Evolutionary conservation across 2,797 vertebrate genomes (phyloP), one percentile per base, ranked within the genome.

Genomic region (Dendrocincla fuliginosa): DNA sequence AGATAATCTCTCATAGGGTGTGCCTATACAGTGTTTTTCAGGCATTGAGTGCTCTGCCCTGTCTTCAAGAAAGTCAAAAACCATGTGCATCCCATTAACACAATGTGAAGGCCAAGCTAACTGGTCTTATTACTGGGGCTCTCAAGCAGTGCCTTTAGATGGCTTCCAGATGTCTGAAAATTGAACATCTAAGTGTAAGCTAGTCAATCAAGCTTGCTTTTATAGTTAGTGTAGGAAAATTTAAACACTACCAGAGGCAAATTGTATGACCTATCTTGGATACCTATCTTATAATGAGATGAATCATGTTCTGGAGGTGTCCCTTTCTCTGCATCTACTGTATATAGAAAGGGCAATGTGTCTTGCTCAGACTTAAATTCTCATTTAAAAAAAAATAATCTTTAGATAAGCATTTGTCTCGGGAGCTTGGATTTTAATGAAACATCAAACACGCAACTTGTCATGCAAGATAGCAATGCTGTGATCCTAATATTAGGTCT

Each of bases 281-380:
- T 91, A 28, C 46, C 65, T 94, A 95, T 96, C 93, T 88, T 64
- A 83, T 27, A 56, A 77, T 61, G 49, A 86, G 69, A 75, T 92
- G 68, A 96, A 88, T 95, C 87, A 90, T 53, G n/a, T 94, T 92
- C 77, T 94, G 63, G 44, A 93, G 91, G n/a, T 93, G 87, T 82
- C 63, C 96, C 46, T 74, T 91, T 77, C 82, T 76, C 44, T 87
- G 7, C 30, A 35, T 68, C 76, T 74, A 56, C 52, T 64, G 35
- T 12, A 46, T 50, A 77, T 28, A 64, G 37, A 89, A 64, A 93
- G 30, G 44, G n/a, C 37, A 85, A 76, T 3, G 1, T 53, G 32
- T 63, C 91, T 90, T 5, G 0, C 32, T 82, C 35, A 90, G 76
- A 59, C n/a, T 87, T 80, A 85, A 85, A 84, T 57, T 80, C 49